Evolutionary conservation across 2,888 invertebrate genomes (phyloP).

Genomic region (Clusia tigrina): DNA sequence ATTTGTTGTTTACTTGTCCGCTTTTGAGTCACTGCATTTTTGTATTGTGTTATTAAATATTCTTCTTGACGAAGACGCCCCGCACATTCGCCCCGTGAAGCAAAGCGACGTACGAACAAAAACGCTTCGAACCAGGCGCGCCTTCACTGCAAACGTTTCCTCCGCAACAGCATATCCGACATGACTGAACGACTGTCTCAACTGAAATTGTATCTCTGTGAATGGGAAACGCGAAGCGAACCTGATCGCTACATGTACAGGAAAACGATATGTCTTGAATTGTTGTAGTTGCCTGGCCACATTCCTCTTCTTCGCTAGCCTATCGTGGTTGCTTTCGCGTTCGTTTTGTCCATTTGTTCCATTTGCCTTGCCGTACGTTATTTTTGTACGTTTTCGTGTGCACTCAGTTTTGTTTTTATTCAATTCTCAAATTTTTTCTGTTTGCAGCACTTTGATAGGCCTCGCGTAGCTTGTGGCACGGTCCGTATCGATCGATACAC

Average conservation of each 20-base stretch:
- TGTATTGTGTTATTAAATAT: no score
- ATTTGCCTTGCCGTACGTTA: neutral
- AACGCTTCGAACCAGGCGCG: neutral
- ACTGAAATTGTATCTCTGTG: slow-evolving; percentile 4
- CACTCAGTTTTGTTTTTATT: neutral
- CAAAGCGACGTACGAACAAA: no score
- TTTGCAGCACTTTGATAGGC: neutral
- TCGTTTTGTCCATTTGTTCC: neutral
- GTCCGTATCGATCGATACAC: neutral
- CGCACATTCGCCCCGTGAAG: no score
- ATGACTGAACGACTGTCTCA: slow-evolving; percentile 17
- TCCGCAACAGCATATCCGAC: slow-evolving; percentile 19
- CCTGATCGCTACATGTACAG: slow-evolving; percentile 18
- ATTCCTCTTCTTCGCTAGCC: slow-evolving; percentile 25
- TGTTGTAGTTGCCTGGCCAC: slow-evolving; percentile 30
- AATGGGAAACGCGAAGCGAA: slow-evolving; percentile 14
- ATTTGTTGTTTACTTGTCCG: no score
- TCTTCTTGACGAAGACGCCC: no score
- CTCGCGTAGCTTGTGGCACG: neutral
- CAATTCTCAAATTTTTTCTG: neutral
- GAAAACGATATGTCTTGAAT: slow-evolving; percentile 9
- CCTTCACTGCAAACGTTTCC: neutral
- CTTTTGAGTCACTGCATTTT: no score
- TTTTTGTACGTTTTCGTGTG: neutral
- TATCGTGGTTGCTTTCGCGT: slow-evolving; percentile 4